A percentile compares a stretch with the other conserved stretches of the same genome.
Conservation (phyloP, 1,140 invertebrate genomes). For the Stegodyphus dumicola region DNA sequence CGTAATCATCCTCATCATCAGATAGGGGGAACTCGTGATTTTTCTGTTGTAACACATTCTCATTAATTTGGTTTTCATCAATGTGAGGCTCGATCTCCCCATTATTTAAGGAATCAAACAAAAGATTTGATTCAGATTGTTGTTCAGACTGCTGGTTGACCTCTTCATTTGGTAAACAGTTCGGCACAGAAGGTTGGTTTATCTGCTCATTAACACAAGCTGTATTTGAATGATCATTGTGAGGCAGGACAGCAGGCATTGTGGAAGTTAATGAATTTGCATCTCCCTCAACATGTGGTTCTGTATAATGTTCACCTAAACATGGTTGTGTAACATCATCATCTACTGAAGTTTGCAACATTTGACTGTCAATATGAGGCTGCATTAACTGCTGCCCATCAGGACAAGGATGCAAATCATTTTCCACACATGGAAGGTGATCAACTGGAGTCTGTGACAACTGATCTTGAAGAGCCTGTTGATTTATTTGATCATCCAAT, state of each 20-base stretch:
- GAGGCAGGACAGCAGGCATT: background rate
- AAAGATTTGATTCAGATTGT: slow-evolving; percentile 23
- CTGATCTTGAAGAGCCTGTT: slow-evolving; percentile 7
- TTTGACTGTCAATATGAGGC: background rate
- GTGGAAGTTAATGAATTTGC: background rate
- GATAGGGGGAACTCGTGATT: slow-evolving; percentile 50
- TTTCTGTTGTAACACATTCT: slow-evolving; percentile 62
- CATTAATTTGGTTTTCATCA: background rate
- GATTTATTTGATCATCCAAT: background rate
- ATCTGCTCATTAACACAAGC: background rate
- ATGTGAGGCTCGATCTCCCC: background rate
- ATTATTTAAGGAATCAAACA: slow-evolving; percentile 47
- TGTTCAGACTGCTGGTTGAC: background rate
- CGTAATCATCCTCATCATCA: slow-evolving; percentile 80
- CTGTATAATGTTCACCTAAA: background rate
- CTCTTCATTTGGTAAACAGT: background rate
- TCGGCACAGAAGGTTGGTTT: background rate
- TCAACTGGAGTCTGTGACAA: background rate
- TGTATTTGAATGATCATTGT: background rate
- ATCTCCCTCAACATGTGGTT: background rate
- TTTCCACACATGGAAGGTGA: background rate
- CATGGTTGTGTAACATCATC: slow-evolving; percentile 9
- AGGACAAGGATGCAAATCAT: background rate
- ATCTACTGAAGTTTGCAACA: background rate
- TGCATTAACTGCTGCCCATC: background rate